Percentiles rank a stretch among this genome's conserved stretches.
These are phyloP conservation scores for Trichopria drosophilae DNA, from an alignment of 2,888 invertebrate genomes.

Conservation along the genomic window DNA sequence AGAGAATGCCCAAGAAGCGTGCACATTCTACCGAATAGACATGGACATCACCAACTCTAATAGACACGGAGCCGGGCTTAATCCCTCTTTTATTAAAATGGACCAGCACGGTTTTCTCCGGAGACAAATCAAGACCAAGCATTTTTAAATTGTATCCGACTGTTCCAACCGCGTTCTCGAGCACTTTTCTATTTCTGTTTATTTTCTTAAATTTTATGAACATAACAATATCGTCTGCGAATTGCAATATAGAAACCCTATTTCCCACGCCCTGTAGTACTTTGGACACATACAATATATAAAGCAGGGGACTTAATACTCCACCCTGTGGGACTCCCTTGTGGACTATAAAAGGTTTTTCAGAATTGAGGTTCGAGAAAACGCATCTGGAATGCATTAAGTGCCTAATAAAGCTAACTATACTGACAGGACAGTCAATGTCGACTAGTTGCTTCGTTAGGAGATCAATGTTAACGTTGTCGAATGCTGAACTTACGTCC, in stretches of 20 bases:
- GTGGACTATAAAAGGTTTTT: constrained; percentile 6
- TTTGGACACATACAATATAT: constrained; percentile 19
- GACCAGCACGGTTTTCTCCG: not conserved
- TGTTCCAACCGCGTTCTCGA: not conserved
- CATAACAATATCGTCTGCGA: constrained; percentile 3
- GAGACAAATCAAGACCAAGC: not conserved
- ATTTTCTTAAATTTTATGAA: not conserved
- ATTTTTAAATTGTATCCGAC: not conserved
- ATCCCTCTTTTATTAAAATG: not conserved
- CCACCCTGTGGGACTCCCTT: constrained; percentile 32
- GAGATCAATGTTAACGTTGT: constrained; percentile 24
- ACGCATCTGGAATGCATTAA: constrained; percentile 11
- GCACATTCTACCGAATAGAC: not conserved
- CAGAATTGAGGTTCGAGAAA: not conserved
- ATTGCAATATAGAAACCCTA: not conserved
- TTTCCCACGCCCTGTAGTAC: constrained; percentile 3
- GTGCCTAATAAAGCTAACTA: constrained; percentile 11
- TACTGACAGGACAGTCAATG: constrained; percentile 5
- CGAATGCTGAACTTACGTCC: constrained; percentile 27
- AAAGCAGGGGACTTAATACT: constrained; percentile 27
- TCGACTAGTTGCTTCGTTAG: constrained; percentile 16
- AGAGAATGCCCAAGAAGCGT: not conserved
- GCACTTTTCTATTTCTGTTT: not conserved
- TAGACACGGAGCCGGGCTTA: not conserved
- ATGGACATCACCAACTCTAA: not conserved